phyloP scores from a whole-genome alignment of 2,797 vertebrate genomes.

The Adrianichthys oophorus region DNA sequence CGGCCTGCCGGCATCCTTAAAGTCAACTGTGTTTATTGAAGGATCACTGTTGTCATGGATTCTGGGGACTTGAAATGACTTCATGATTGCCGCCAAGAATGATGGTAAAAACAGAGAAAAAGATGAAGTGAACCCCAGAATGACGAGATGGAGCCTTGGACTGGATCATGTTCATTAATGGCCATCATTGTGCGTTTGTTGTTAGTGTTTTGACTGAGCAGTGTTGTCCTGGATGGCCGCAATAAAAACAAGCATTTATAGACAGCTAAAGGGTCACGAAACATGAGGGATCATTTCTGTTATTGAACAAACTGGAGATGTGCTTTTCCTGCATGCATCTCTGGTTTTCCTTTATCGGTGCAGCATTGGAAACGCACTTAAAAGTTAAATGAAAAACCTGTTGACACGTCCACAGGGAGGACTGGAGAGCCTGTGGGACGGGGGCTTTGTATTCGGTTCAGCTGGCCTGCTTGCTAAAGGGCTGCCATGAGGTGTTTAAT shows the following conservation, averaged over 20 bases:
- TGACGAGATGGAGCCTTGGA: slow-evolving; percentile 13
- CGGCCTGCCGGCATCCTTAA: slow-evolving; percentile 48
- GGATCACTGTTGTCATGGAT: slow-evolving; percentile 55
- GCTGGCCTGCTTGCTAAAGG: slow-evolving; percentile 57
- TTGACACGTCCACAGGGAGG: slow-evolving; percentile 59
- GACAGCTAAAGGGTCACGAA: slow-evolving; percentile 7
- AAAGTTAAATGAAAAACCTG: slow-evolving; percentile 73
- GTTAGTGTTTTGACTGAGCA: background rate
- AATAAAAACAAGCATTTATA: slow-evolving; percentile 18
- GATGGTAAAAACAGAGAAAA: slow-evolving; percentile 16
- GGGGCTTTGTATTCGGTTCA: slow-evolving; percentile 45
- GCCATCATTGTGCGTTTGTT: slow-evolving; percentile 18
- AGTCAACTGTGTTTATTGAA: slow-evolving; percentile 63
- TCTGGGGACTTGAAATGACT: slow-evolving; percentile 37
- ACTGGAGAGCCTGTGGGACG: slow-evolving; percentile 37
- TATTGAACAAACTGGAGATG: background rate
- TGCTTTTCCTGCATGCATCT: slow-evolving; percentile 20
- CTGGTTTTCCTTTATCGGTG: slow-evolving; percentile 52
- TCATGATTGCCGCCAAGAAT: slow-evolving; percentile 31
- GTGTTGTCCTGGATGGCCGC: slow-evolving; percentile 7
- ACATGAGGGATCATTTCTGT: too few species aligned
- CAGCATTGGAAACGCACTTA: slow-evolving; percentile 61
- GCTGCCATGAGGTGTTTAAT: slow-evolving; percentile 77
- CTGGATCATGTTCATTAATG: slow-evolving; percentile 13
- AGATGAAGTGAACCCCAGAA: slow-evolving; percentile 14